Percentiles rank a stretch among this genome's conserved stretches.
phyloP scores from a whole-genome alignment of 2,113 vertebrate species.

The Gallinago jamesoni region DNA sequence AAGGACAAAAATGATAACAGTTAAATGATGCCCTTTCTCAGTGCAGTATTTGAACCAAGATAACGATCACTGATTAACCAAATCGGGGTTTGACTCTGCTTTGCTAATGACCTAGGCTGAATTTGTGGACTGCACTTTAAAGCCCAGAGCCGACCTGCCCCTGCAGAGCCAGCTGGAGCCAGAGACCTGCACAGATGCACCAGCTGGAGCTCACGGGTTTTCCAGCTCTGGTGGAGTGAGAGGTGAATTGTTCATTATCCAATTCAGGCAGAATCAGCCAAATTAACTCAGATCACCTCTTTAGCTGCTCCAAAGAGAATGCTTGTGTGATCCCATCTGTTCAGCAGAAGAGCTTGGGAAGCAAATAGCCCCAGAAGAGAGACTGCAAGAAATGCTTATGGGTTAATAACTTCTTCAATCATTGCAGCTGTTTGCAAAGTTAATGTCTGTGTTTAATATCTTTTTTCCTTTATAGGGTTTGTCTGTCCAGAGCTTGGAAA shows the following conservation, averaged over 20 bases:
- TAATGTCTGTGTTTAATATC: background rate
- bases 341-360: slow-evolving; percentile 9
- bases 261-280: background rate
- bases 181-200: fast-evolving
- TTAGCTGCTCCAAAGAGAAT: background rate
- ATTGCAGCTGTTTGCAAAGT: background rate
- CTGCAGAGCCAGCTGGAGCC: background rate
- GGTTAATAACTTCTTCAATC: background rate
- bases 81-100: background rate
- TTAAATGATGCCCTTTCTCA: background rate
- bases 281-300: slow-evolving; percentile 8
- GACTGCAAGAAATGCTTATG: background rate
- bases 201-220: background rate
- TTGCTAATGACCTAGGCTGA: background rate
- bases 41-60: background rate
- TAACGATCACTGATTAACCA: background rate
- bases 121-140: background rate
- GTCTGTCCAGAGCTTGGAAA: background rate
- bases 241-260: background rate
- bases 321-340: background rate
- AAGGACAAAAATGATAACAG: background rate
- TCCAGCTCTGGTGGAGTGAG: background rate
- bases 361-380: background rate
- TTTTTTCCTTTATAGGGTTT: background rate
- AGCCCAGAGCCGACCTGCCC: background rate